Percentiles rank a stretch among this genome's conserved stretches.
Evolutionary conservation across 1,140 invertebrate species (phyloP).

Genomic region (Pseudomyrmex concolor): DNA sequence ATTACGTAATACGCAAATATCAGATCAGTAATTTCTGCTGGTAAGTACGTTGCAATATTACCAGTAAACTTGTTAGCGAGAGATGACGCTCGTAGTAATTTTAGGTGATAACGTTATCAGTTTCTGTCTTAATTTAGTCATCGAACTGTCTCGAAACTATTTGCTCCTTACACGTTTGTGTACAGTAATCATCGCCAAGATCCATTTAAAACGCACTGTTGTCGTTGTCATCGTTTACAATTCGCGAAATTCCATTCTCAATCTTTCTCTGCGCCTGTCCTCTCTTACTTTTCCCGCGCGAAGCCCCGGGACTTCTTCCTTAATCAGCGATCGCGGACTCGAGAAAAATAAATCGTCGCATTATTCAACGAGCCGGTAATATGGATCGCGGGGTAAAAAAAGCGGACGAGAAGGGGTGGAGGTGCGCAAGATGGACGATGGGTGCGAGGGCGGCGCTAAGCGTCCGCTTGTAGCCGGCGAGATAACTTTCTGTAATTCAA

Average conservation of each 20-base stretch:
- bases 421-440: conserved; percentile 24
- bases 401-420: not conserved
- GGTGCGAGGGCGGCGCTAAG: conserved; percentile 71
- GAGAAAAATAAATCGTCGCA: conserved; percentile 80
- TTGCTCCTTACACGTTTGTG: too few species aligned
- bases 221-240: not conserved
- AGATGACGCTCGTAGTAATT: too few species aligned
- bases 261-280: not conserved
- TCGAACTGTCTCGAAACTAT: too few species aligned
- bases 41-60: too few species aligned
- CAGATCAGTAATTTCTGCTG: too few species aligned
- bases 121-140: too few species aligned
- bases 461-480: conserved; percentile 74
- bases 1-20: conserved; percentile 10
- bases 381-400: conserved; percentile 72
- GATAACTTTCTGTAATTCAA: conserved; percentile 82
- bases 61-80: too few species aligned
- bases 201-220: conserved; percentile 3
- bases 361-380: conserved; percentile 78
- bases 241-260: not conserved
- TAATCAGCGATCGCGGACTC: conserved; percentile 77
- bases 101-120: too few species aligned
- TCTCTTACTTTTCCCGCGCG: conserved; percentile 6
- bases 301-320: conserved; percentile 57
- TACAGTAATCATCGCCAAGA: too few species aligned